Evolutionary conservation across 35 echinoderm and acorn worm genomes (phyloP), one percentile per base, ranked within the genome.

Genomic region (Strongylocentrotus purpuratus): DNA sequence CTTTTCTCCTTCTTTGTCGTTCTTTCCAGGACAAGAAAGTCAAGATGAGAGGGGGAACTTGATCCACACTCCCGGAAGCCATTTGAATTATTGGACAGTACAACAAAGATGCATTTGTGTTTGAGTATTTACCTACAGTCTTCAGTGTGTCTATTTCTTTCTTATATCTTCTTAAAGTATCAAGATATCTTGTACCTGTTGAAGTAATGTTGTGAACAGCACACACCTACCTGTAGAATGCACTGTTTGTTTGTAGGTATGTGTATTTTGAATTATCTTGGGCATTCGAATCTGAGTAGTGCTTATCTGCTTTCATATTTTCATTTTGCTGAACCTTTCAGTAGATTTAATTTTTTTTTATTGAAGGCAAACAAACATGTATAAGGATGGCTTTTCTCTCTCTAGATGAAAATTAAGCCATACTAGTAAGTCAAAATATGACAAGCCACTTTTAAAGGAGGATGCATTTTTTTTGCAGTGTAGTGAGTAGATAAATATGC

Each of bases 11-110:
- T 8, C 18, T 71, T 78, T 78, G 0, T 4, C n/a, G 20, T 78
- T 2, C 7, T n/a, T 78, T 78, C 1, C 65, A 78, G 65, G 25
- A 78, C 65, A 78, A 78, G 65, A 78, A 78, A 78, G 65, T 78
- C 65, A 78, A 78, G 22, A 78, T 78, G 95, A 70, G 91, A 93
- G 95, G 91, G 8, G 52, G 59, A 78, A 96, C 95, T 18, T 96
- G 78, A 89, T 89, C 87, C 33, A 25, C 33, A 46, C 33, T 89
- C 87, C 87, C 11, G 8, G 32, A 25, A 89, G 33, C 33, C 33
- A 33, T 15, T 4, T 45, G 87, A 14, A 33, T 89, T 89, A 33
- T 89, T 89, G 87, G 87, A 89, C 87, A 89, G 33, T 89, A 89
- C 87, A 89, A 25, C 87, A 78, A 78, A 78, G 65, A 78, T 78